Conservation (phyloP, 1,140 invertebrate species). For the Aphaenogaster rudis region DNA sequence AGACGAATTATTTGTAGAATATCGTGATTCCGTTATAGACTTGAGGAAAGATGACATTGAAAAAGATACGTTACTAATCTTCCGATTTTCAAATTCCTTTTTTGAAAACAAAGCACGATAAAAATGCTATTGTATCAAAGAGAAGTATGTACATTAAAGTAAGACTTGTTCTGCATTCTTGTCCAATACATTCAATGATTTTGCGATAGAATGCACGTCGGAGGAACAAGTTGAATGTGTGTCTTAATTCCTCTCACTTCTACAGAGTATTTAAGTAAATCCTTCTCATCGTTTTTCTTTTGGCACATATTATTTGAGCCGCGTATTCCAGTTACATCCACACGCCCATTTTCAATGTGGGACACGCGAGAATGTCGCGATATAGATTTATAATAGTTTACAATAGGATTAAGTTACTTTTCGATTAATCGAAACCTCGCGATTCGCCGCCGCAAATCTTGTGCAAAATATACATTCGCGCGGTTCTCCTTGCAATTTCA, state of each 20-base stretch:
- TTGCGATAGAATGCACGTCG: not conserved
- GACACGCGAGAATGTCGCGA: slow-evolving; percentile 6
- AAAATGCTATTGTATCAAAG: not conserved
- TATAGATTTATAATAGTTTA: slow-evolving; percentile 40
- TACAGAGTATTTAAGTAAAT: not conserved
- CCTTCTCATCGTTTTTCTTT: not conserved
- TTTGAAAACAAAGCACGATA: not conserved
- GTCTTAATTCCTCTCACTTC: not conserved
- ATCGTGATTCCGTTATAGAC: not conserved
- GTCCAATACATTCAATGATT: not conserved
- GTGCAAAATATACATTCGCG: slow-evolving; percentile 54
- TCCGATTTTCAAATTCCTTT: not conserved
- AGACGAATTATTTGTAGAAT: not conserved
- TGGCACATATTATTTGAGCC: slow-evolving; percentile 24
- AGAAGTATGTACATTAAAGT: not conserved
- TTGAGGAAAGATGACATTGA: not conserved
- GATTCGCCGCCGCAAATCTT: slow-evolving; percentile 31
- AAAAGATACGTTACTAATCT: not conserved
- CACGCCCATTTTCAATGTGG: not conserved
- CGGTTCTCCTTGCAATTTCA: slow-evolving; percentile 49
- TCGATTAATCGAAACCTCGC: slow-evolving; percentile 53
- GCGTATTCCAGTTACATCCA: slow-evolving; percentile 8
- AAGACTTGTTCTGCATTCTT: not conserved
- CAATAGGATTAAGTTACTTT: slow-evolving; percentile 61
- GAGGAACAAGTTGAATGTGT: not conserved